Base-by-base conservation (phyloP, 2,888 invertebrate genomes). In the Diloba caeruleocephala region DNA sequence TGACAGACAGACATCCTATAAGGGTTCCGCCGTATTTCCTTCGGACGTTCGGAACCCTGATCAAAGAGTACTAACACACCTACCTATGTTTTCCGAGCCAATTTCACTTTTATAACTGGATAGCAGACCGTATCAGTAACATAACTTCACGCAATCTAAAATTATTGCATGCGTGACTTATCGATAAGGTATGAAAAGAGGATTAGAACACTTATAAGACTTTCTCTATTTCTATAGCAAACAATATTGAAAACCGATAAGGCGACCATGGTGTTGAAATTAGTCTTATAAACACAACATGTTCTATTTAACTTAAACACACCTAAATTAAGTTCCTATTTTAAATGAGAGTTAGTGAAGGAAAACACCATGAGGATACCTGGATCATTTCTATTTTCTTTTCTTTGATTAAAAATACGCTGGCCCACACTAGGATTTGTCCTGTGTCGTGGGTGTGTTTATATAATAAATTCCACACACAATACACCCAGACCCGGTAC, bases 141-240 rank as follows among this genome's bases (percentile, higher is more conserved):
- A 28, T 53, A 36, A 37, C 29, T 53, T n/a, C 31, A 53, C 48
- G 34, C 34, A 41, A 43, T 38, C 25, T 13, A 17, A 3, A 39
- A n/a, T 33, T 44, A 4, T 28, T 26, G 21, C 21, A 6, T 25
- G 15, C n/a, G 26, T 19, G 19, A 38, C 15, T 33, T 45, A 34
- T 42, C 41, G 19, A 21, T n/a, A 41, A 36, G 13, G 13, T n/a
- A 23, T 26, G n/a, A 26, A 46, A 41, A 19, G 10, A n/a, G 21
- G 33, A 33, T 26, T 26, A 19, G 9, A 32, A 31, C 9, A 21
- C n/a, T 8, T 26, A 46, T 7, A 37, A 17, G 43, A 37, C 32
- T 26, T 39, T 14, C 8, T 15, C 15, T 23, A 21, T 19, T 31
- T 21, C 25, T 10, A 23, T 31, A 17, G 9, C 19, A 23, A 3